These are phyloP conservation scores for Connochaetes taurinus DNA, from an alignment of 2,113 vertebrate species.

Conservation along the genomic window DNA sequence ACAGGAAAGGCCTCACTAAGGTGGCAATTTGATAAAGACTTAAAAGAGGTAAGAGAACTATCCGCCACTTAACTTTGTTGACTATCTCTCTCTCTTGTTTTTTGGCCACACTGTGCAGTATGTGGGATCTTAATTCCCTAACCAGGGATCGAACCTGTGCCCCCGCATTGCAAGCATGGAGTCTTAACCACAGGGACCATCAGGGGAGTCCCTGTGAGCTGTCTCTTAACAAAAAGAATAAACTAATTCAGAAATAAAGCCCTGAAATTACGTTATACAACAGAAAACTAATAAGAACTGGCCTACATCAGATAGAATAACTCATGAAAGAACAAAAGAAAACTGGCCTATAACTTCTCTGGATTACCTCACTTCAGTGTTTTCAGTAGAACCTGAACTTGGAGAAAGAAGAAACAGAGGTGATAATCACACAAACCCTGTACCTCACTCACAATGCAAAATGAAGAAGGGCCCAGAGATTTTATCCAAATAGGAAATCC, in stretches of 20 bases:
- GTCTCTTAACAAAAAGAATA: background rate
- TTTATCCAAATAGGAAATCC: conserved; percentile 39
- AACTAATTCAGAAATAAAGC: conserved; percentile 56
- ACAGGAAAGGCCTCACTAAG: background rate
- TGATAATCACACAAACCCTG: conserved; percentile 28
- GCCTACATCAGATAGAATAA: conserved; percentile 33
- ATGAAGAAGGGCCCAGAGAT: background rate
- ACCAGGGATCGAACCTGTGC: background rate
- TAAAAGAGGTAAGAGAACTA: background rate
- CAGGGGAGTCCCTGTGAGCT: background rate
- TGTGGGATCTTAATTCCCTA: background rate
- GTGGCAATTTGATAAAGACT: background rate
- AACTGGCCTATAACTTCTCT: conserved; percentile 60
- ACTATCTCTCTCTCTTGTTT: background rate
- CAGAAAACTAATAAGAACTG: conserved; percentile 62
- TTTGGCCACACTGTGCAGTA: background rate
- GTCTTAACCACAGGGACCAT: background rate
- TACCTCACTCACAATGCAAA: background rate
- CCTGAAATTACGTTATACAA: conserved; percentile 61
- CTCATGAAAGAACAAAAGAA: conserved; percentile 57
- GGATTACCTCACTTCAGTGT: conserved; percentile 36
- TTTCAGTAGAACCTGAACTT: conserved; percentile 15
- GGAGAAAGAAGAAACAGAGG: background rate
- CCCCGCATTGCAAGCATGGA: background rate
- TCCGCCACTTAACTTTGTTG: background rate